Evolutionary conservation across 2,797 vertebrate species (phyloP), one percentile per base, ranked within the genome.

Genomic region (Stomatorhinus walkeri): DNA sequence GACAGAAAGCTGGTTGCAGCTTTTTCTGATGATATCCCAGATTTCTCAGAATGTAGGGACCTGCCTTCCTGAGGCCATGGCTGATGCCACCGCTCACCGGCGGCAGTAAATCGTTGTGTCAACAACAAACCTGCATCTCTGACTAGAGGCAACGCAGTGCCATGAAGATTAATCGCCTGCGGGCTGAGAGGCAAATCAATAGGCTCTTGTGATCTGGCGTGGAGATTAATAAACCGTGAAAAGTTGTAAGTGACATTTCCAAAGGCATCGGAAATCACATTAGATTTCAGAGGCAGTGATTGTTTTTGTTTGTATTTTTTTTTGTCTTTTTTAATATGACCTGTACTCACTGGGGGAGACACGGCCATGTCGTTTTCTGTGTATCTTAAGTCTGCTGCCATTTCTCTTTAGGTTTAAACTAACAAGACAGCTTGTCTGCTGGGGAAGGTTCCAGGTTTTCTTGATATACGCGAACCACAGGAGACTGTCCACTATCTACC

Each of bases 81-180:
- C 52, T 28, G 51, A 51, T 2, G 22, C 32, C 32, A 36, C 52
- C 19, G 5, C 28, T 6, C 52, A 22, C 51, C 52, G 16, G 84
- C 22, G 32, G 89, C 90, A 89, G 90, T 85, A 91, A 92, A 95
- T 93, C 92, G 92, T 90, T 92, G 91, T 90, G 92, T 93, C 91
- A 93, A 90, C 89, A 90, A 90, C 87, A 40, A 56, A 87, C 81
- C 14, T 7, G 16, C 85, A 19, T 61, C 56, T 61, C n/a, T 61
- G 49, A 59, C 46, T 85, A 52, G 51, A 10, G 51, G 85, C 51
- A 51, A 56, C 19, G 2, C 24, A 87, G 1, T 10, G 19, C 85
- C 85, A 40, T 4, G 19, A 87, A 56, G 85, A 56, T 87, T 87
- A 87, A 56, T 87, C 56, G 16, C 16, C 51, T 40, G 32, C 32